A percentile compares a stretch with the other conserved stretches of the same genome.
Conservation (phyloP, 2,113 vertebrate genomes). For the Silurus meridionalis region DNA sequence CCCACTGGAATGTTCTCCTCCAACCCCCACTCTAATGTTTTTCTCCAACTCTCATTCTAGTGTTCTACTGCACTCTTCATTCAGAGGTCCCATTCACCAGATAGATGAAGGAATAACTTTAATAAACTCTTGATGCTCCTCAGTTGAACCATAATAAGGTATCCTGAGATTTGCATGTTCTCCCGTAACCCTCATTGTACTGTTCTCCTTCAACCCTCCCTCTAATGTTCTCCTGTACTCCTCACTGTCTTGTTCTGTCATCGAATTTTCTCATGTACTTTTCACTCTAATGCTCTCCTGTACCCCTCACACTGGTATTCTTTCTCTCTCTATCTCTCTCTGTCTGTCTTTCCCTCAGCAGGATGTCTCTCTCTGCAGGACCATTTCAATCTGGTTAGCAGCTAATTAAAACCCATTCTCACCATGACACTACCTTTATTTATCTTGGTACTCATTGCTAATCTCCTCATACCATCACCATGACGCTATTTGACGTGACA, state of each 20-base stretch:
- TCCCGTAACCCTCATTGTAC: background rate
- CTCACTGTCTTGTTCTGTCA: background rate
- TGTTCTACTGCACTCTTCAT: constrained; percentile 18
- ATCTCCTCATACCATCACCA: constrained; percentile 70
- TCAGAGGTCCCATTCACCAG: constrained; percentile 23
- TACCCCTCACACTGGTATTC: no score
- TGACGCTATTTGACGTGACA: constrained; percentile 49
- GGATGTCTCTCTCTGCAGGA: constrained; percentile 70
- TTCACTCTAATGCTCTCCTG: constrained; percentile 50
- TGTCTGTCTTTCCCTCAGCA: constrained; percentile 48
- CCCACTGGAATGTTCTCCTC: constrained; percentile 36
- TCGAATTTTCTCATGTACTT: background rate
- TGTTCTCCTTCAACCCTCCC: background rate
- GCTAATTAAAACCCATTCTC: constrained; percentile 74
- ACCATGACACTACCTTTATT: constrained; percentile 70
- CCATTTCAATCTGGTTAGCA: constrained; percentile 76
- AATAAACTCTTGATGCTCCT: no score
- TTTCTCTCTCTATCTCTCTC: background rate
- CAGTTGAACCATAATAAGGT: no score
- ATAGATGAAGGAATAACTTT: no score
- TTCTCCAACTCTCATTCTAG: constrained; percentile 56
- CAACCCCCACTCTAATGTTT: constrained; percentile 37
- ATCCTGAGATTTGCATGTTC: constrained; percentile 17
- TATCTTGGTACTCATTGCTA: constrained; percentile 72
- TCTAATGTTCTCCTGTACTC: background rate